These are phyloP conservation scores for Drosophila nebulosa DNA, from an alignment of 1,140 invertebrate genomes.

Conservation along the genomic window DNA sequence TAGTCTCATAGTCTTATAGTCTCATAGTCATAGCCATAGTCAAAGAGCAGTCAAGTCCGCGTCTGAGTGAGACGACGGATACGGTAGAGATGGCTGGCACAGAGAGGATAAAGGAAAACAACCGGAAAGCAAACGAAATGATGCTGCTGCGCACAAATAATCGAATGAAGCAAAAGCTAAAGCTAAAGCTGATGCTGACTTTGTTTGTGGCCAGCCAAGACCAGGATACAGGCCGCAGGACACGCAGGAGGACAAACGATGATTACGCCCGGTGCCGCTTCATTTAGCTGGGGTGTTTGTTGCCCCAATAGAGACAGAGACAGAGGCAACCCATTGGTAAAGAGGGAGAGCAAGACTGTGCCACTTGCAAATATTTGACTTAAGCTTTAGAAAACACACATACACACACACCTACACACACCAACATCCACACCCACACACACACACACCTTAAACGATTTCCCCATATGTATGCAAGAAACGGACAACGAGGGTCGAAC, in stretches of 20 bases:
- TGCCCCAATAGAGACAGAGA: slow-evolving; percentile 7
- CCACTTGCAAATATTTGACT: slow-evolving; percentile 57
- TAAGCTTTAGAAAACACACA: slow-evolving; percentile 27
- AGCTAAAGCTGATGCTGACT: slow-evolving; percentile 2
- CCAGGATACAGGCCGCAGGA: slow-evolving; percentile 12
- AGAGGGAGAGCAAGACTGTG: background rate
- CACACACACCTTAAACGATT: background rate
- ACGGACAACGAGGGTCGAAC: background rate
- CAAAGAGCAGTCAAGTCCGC: slow-evolving; percentile 46
- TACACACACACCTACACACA: background rate
- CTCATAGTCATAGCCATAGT: slow-evolving; percentile 22
- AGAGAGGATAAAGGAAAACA: slow-evolving; percentile 46
- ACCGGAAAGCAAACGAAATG: slow-evolving; percentile 68
- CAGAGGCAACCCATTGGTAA: no score
- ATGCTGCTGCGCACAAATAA: slow-evolving; percentile 69
- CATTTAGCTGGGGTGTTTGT: slow-evolving; percentile 45
- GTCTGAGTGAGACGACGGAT: background rate
- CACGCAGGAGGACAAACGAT: slow-evolving; percentile 33
- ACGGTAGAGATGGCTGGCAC: background rate
- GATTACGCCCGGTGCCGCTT: slow-evolving; percentile 57
- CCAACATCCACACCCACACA: slow-evolving; percentile 1
- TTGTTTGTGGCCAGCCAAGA: slow-evolving; percentile 12
- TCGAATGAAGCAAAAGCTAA: slow-evolving; percentile 51
- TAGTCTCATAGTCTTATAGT: background rate
- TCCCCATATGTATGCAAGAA: slow-evolving; percentile 4